Percentiles rank a stretch among this genome's conserved stretches.
Evolutionary conservation across 2,113 vertebrate species (phyloP).

Genomic region (Protobothrops flavoviridis): DNA sequence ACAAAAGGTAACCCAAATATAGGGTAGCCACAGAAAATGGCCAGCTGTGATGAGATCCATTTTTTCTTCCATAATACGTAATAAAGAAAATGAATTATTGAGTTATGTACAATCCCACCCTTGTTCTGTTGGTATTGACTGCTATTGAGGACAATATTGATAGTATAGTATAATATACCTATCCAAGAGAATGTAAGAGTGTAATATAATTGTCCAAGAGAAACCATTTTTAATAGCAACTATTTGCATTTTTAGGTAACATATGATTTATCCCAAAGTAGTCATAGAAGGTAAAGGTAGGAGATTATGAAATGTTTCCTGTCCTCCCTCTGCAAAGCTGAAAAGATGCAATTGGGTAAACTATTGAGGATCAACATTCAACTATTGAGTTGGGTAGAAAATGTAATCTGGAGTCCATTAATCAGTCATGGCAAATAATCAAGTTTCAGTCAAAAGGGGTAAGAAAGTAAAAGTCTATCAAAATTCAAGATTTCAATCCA

Average conservation of each 20-base stretch:
- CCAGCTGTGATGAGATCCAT: neutral
- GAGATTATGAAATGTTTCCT: neutral
- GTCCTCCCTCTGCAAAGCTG: neutral
- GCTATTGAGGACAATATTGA: neutral
- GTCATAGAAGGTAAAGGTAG: neutral
- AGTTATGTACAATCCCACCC: neutral
- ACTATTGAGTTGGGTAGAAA: neutral
- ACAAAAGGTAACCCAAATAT: neutral
- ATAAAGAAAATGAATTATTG: neutral
- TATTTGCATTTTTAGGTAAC: neutral
- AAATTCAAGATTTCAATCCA: neutral
- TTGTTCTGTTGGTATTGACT: neutral
- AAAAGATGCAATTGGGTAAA: neutral
- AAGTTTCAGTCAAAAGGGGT: neutral
- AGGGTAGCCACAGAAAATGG: neutral
- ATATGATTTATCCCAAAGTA: neutral
- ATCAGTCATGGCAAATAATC: neutral
- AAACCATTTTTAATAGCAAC: neutral
- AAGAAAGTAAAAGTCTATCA: neutral
- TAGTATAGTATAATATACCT: neutral
- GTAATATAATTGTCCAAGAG: neutral
- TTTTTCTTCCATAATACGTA: neutral
- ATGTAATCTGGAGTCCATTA: neutral
- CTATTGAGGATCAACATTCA: neutral
- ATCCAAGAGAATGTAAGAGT: neutral